Base-by-base conservation (phyloP, 2,888 invertebrate genomes). In the Chloroclystis v-ata region DNA sequence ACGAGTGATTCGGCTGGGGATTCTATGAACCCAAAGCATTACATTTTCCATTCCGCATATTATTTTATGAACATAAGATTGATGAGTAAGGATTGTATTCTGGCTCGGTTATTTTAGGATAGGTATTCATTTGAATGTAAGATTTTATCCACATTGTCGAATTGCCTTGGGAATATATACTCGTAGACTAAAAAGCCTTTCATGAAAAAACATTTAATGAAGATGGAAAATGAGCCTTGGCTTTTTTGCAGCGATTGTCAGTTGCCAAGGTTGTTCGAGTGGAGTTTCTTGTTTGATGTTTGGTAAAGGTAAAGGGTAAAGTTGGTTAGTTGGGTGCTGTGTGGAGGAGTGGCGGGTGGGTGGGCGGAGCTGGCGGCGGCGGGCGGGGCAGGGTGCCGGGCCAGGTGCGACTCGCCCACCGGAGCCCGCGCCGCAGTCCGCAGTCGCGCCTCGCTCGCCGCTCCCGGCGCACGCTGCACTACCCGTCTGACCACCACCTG, bases 311-410 rank as follows among this genome's bases (percentile, higher is more conserved):
- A 4, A 39, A 29, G 11, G 44, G 43, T 33, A 13, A 8, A 47
- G 52, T 47, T 48, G 39, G 48, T 59, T 64, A 67, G 75, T 20
- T 78, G 75, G 78, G 80, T 78, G 81, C 74, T 45, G 57, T 63
- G 63, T 59, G 70, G 69, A 71, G 75, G 74, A 65, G 69, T 33
- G 20, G 63, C 61, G 43, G 35, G 63, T 61, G 43, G 61, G 72
- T 75, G 80, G 78, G 79, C 77, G 77, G 77, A 73, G 71, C 76
- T 5, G 20, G n/a, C 70, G 70, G 65, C 71, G 35, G 35, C 35
- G 66, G 83, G 82, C 80, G 84, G 82, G 78, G 81, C 78, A 78
- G 82, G 81, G 85, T 78, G 83, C 79, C 65, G 64, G 64, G 69
- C 65, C 65, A 66, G 78, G 77, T 68, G 74, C 72, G 61, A 54